Percentiles rank a stretch among this genome's conserved stretches.
These are phyloP conservation scores for Hyppa rectilinea DNA, from an alignment of 2,888 invertebrate genomes.

Conservation along the genomic window DNA sequence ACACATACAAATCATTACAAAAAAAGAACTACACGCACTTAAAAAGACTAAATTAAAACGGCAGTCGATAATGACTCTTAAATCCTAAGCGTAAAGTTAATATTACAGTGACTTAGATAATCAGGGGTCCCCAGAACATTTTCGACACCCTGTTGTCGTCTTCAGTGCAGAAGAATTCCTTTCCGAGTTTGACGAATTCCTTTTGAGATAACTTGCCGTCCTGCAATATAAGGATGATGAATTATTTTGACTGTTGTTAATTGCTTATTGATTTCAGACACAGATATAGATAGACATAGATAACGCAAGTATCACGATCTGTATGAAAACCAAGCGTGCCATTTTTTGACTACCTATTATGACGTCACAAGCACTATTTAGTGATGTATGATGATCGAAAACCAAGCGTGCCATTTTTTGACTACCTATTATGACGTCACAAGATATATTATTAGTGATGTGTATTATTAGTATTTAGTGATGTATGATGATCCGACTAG, in stretches of 20 bases:
- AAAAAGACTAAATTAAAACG: constrained; percentile 22
- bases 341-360: too few species aligned
- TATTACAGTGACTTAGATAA: constrained; percentile 81
- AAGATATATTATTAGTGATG: too few species aligned
- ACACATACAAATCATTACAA: constrained; percentile 11
- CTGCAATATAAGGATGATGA: constrained; percentile 66
- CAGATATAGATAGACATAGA: too few species aligned
- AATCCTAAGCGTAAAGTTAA: constrained; percentile 24
- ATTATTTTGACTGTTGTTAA: not conserved
- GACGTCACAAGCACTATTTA: too few species aligned
- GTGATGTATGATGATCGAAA: too few species aligned
- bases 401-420: too few species aligned
- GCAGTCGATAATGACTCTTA: constrained; percentile 57
- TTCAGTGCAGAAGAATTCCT: constrained; percentile 95
- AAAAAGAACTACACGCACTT: constrained; percentile 10
- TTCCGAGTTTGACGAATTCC: constrained; percentile 95
- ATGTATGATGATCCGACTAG: too few species aligned
- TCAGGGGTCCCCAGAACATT: constrained; percentile 96
- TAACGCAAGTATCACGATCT: too few species aligned
- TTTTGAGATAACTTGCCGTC: constrained; percentile 94
- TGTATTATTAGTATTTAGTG: too few species aligned
- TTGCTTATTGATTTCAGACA: not conserved
- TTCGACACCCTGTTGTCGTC: constrained; percentile 94
- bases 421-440: too few species aligned
- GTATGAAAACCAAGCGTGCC: too few species aligned